Percentiles rank a stretch among this genome's conserved stretches.
These are phyloP conservation scores for Sphaerodactylus townsendi DNA, from an alignment of 2,113 vertebrate genomes.

Conservation along the genomic window DNA sequence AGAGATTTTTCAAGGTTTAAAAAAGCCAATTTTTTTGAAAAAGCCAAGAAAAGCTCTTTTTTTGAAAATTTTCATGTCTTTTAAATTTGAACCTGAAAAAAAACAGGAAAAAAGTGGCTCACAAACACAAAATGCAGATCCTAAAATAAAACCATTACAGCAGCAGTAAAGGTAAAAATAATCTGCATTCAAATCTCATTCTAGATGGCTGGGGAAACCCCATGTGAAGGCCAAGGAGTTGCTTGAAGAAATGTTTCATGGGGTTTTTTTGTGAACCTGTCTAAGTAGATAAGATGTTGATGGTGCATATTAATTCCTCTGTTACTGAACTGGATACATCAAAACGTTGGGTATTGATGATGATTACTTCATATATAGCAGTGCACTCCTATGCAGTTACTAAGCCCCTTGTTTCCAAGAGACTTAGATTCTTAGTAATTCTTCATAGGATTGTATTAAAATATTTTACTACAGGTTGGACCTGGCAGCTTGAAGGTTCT, in stretches of 20 bases:
- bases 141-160: background rate
- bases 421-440: too few relatives aligned
- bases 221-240: background rate
- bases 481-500: background rate
- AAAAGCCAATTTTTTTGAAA: too few relatives aligned
- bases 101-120: too few relatives aligned
- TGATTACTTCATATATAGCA: background rate
- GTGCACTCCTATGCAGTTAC: background rate
- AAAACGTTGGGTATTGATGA: background rate
- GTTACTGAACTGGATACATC: background rate
- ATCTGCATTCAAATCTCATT: background rate
- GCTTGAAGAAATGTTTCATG: background rate
- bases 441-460: too few relatives aligned
- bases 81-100: too few relatives aligned
- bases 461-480: too few relatives aligned
- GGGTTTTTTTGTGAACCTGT: background rate
- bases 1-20: too few relatives aligned
- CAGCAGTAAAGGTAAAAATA: background rate
- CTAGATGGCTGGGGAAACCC: background rate
- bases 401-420: background rate
- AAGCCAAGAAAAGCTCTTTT: too few relatives aligned
- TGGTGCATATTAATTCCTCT: background rate
- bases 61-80: too few relatives aligned
- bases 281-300: background rate
- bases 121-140: background rate